Base-by-base conservation (phyloP, 2,113 vertebrate species). In the Eclectus roratus region DNA sequence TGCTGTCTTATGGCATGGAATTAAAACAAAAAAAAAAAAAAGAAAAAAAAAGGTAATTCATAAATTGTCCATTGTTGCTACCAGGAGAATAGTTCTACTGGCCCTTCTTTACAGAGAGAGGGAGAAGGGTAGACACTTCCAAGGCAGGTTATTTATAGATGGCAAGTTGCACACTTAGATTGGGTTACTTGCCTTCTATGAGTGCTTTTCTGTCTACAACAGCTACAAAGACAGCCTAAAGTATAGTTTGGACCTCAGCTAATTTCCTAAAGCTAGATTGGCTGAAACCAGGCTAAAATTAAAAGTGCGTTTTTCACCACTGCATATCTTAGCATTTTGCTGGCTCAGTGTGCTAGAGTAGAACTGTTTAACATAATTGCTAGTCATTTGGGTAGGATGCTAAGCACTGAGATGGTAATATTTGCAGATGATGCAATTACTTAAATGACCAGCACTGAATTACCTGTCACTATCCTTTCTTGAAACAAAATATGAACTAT, bases 401-500 rank as follows among this genome's bases (percentile, higher is more conserved):
- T 65, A 31, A 80, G 76, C 68, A 89, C 63, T 43, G 66, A 95
- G 49, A 96, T 85, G 55, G 50, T 35, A 93, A 85, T 77, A 91
- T 83, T 88, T 96, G 84, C 81, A 91, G 84, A 96, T 91, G 89
- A 94, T 88, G 76, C 58, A 94, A 93, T 95, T 94, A 82, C 91
- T 91, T 94, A 94, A 90, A 85, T 61, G 85, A 72, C 70, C 58
- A 70, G 46, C 49, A 77, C 65, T 77, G 66, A 92, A 95, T 92
- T 87, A 85, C 69, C 73, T 96, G 78, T 90, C 95, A 80, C 53
- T 89, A 85, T 31, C 15, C 37, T 70, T 95, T 89, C 70, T 72
- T 82, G 61, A 93, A 91, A 71, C 65, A 79, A 91, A 92, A 81
- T 74, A 64, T 28, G 28, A 91, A 65, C 46, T 76, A 53, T 13